Evolutionary conservation across 2,888 invertebrate species (phyloP).

Genomic region (Strigamia crassipes): DNA sequence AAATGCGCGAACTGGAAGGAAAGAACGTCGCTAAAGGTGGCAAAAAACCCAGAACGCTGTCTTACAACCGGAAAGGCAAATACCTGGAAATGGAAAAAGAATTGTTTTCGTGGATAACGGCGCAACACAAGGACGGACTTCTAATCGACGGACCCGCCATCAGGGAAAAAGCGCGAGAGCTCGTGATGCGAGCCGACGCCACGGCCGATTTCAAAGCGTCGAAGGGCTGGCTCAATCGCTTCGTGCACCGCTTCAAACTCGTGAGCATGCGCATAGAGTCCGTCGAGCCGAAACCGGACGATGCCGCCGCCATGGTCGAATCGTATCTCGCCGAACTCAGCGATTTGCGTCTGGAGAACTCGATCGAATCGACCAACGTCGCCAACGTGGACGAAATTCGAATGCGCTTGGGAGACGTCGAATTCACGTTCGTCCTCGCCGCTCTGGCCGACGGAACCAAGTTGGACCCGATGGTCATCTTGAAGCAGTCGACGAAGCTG

Average conservation of each 20-base stretch:
- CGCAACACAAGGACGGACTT: not conserved
- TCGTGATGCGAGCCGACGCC: not conserved
- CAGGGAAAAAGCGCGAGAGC: not conserved
- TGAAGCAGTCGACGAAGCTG: too few species aligned
- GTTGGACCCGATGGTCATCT: too few species aligned
- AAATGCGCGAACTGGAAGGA: not conserved
- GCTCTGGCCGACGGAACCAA: too few species aligned
- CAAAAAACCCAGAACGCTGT: not conserved
- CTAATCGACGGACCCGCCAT: not conserved
- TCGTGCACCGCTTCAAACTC: not conserved
- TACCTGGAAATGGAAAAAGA: not conserved
- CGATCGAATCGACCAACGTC: too few species aligned
- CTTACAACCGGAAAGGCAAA: not conserved
- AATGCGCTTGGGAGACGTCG: too few species aligned
- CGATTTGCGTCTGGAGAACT: too few species aligned
- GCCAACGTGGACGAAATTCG: too few species aligned
- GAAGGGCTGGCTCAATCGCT: not conserved
- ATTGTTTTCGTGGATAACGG: not conserved
- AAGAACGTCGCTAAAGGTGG: not conserved
- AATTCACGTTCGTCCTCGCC: too few species aligned
- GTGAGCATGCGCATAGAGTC: not conserved
- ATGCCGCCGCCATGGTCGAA: too few species aligned
- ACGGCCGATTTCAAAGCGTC: not conserved
- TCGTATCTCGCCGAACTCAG: too few species aligned
- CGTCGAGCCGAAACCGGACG: too few species aligned